Evolutionary conservation across 2,888 invertebrate genomes (phyloP).

Genomic region (Opisthograptis luteolata): DNA sequence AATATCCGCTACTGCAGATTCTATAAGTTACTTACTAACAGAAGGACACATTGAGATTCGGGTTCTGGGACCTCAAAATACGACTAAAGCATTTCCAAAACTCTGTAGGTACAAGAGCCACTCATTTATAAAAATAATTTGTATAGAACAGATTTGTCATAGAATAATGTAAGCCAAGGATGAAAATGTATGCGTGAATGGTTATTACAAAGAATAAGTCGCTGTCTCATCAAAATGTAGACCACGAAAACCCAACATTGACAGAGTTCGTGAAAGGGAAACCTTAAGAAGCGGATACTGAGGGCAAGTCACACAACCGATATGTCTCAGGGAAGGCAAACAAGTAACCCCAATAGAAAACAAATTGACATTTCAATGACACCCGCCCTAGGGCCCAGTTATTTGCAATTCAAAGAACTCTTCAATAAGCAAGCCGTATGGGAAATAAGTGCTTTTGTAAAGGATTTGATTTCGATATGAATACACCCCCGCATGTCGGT

Average conservation of each 20-base stretch:
- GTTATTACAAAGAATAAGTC: too few relatives aligned
- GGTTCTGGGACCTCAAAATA: too few relatives aligned
- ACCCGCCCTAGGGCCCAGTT: conserved; percentile 65
- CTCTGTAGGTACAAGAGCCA: too few relatives aligned
- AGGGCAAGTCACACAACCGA: conserved; percentile 34
- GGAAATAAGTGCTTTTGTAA: conserved; percentile 73
- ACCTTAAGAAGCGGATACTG: conserved; percentile 27
- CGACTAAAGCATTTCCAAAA: too few relatives aligned
- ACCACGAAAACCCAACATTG: conserved; percentile 37
- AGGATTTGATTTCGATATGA: conserved; percentile 74
- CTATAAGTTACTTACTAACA: too few relatives aligned
- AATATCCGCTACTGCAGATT: too few relatives aligned
- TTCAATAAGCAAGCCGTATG: conserved; percentile 77
- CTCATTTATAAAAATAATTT: too few relatives aligned
- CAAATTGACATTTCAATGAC: conserved; percentile 83
- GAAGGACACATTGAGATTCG: too few relatives aligned
- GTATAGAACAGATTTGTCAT: too few relatives aligned
- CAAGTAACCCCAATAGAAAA: conserved; percentile 75
- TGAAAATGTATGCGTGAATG: too few relatives aligned
- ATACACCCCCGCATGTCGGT: conserved; percentile 29
- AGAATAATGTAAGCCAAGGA: too few relatives aligned
- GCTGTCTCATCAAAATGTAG: conserved; percentile 28
- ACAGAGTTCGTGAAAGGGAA: conserved; percentile 29
- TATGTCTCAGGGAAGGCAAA: conserved; percentile 43
- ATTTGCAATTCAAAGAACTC: conserved; percentile 83